Evolutionary conservation across 1,140 invertebrate genomes (phyloP).

Genomic region (Spodoptera litura): DNA sequence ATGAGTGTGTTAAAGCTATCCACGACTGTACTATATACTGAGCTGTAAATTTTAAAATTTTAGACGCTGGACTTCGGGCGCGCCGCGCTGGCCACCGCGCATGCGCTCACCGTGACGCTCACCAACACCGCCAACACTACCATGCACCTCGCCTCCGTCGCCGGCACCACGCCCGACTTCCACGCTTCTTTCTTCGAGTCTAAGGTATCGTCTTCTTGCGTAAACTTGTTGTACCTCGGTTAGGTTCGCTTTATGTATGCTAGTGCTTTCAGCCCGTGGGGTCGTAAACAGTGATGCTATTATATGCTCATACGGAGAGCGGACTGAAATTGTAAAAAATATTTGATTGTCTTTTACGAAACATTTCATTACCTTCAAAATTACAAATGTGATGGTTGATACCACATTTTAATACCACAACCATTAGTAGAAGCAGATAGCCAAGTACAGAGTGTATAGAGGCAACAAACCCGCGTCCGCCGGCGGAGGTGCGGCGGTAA

Average conservation of each 20-base stretch:
- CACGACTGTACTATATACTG: too few relatives aligned
- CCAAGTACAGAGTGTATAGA: background rate
- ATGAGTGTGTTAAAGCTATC: too few relatives aligned
- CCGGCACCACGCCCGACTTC: slow-evolving; percentile 79
- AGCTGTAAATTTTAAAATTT: too few relatives aligned
- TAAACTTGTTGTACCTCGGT: background rate
- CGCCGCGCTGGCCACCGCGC: slow-evolving; percentile 67
- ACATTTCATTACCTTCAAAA: too few relatives aligned
- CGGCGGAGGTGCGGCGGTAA: background rate
- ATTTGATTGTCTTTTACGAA: too few relatives aligned
- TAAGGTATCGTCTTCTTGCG: slow-evolving; percentile 63
- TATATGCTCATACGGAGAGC: too few relatives aligned
- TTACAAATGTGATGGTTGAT: too few relatives aligned
- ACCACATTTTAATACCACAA: too few relatives aligned
- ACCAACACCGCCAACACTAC: slow-evolving; percentile 77
- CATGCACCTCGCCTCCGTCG: slow-evolving; percentile 78
- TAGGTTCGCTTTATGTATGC: too few relatives aligned
- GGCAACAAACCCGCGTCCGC: background rate
- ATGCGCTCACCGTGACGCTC: slow-evolving; percentile 70
- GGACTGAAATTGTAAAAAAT: background rate
- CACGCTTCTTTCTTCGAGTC: slow-evolving; percentile 81
- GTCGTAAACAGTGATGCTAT: too few relatives aligned
- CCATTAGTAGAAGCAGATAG: background rate
- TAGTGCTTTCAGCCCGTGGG: too few relatives aligned
- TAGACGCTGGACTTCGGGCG: slow-evolving; percentile 61